Evolutionary conservation across 2,888 invertebrate species (phyloP), one percentile per base, ranked within the genome.

Genomic region (Limnephilus auricula): DNA sequence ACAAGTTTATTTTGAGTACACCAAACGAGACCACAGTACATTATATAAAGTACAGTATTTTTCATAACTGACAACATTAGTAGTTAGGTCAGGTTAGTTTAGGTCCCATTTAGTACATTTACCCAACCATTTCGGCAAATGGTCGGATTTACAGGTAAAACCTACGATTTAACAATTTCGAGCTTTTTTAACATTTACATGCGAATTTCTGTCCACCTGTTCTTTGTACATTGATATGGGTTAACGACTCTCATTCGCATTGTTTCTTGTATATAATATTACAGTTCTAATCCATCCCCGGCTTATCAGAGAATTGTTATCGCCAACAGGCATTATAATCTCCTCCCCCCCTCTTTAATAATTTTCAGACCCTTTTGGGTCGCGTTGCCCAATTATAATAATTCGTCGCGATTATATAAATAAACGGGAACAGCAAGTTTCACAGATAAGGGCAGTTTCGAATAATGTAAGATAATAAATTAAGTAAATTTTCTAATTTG

Each of bases 241-340:
- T 65, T n/a, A 65, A 65, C 65, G 65, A 65, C 65, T 65, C 25
- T 65, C 25, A n/a, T n/a, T 65, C 25, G 65, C 65, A 65, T 65
- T 65, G 65, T 65, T 65, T 65, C 65, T 65, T 65, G 65, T 25
- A n/a, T n/a, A n/a, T n/a, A 65, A 65, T 65, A 65, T n/a, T 65
- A 65, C 65, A 65, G 65, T n/a, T n/a, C 65, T 65, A 65, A 65
- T 65, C 65, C 65, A 65, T 65, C 65, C 65, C 65, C 65, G 65
- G 65, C 65, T 65, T 65, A 65, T 65, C 65, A 65, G 65, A 65
- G 65, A 65, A 65, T 65, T 9, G 65, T 65, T 65, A 50, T 65
- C 65, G n/a, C 65, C 25, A 65, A 65, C 65, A 9, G 65, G 65
- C n/a, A 65, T 25, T 65, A 25, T 65, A 65, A 25, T n/a, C 65